Evolutionary conservation across 2,113 vertebrate species (phyloP), one percentile per base, ranked within the genome.

Genomic region (Phrynosoma platyrhinos): DNA sequence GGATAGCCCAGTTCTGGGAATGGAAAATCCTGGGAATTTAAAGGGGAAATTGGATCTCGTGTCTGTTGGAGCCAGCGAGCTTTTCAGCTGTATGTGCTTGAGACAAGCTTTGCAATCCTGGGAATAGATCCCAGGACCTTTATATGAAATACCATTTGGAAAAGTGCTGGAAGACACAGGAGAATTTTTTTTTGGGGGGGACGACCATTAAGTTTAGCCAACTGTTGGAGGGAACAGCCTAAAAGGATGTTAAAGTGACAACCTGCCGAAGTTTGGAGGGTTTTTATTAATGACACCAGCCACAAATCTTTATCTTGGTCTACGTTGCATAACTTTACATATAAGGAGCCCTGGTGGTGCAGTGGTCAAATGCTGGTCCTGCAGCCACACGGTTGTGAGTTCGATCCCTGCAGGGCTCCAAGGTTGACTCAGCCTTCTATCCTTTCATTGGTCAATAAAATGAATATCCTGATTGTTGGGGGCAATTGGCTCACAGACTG

Each of bases 11-110:
- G 76, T 94, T 93, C 92, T 90, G 68, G 13, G 92, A 93, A 92
- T 85, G 89, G 93, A 95, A 94, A 92, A 90, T 92, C 78, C 1
- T 93, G 91, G 91, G 87, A 88, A 93, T 92, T 80, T 80, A 80
- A 72, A 84, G 77, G 69, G 72, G 84, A 52, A 80, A 89, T 91
- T 91, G 91, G 92, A 93, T 90, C 79, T 83, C 30, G 77, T 25
- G 18, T 76, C 86, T 53, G 66, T 2, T 21, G 86, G n/a, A 93
- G 91, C 87, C 91, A 86, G 77, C 71, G 86, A 90, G 85, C 81
- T 82, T 94, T 92, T 90, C 93, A 72, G 79, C 87, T 52, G 76
- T 1, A 72, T 0, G 2, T 52, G 81, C 52, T 42, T 0, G 47
- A 93, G 87, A 84, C 32, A 42, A 16, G 80, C 80, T 90, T 83